These are phyloP conservation scores for Stylophora pistillata DNA, from an alignment of 64 coral and sea anemone genomes.

Conservation along the genomic window DNA sequence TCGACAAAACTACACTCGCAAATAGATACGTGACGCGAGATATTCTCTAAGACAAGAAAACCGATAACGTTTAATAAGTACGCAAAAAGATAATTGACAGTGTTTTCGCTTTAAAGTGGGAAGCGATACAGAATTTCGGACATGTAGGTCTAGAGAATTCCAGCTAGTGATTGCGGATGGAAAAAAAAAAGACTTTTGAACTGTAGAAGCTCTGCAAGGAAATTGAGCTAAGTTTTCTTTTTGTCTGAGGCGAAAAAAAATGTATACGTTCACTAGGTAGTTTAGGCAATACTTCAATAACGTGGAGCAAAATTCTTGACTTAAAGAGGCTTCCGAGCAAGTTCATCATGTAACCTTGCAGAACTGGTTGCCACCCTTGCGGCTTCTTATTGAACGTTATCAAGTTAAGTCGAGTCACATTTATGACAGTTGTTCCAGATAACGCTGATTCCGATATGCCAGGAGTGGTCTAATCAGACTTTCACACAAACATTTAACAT, in stretches of 20 bases:
- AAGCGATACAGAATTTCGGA: slow-evolving; percentile 12
- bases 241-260: slow-evolving; percentile 10
- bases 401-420: slow-evolving; percentile 17
- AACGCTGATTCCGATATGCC: slow-evolving; percentile 9
- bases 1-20: no score
- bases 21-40: no score
- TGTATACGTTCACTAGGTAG: slow-evolving; percentile 15
- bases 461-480: slow-evolving; percentile 25
- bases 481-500: slow-evolving; percentile 7
- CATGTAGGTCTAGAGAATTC: slow-evolving; percentile 31
- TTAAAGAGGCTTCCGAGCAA: slow-evolving; percentile 22
- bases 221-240: slow-evolving; percentile 5
- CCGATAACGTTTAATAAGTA: not conserved
- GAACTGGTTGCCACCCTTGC: slow-evolving; percentile 25
- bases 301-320: not conserved
- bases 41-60: not conserved
- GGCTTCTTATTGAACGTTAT: slow-evolving; percentile 40
- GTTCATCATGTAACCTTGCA: slow-evolving; percentile 12
- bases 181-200: slow-evolving; percentile 31
- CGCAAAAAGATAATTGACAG: not conserved
- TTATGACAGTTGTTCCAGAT: slow-evolving; percentile 22
- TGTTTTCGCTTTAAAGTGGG: slow-evolving; percentile 16
- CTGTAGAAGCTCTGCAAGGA: not conserved
- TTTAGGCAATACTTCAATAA: not conserved
- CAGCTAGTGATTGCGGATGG: slow-evolving; percentile 11